phyloP scores from a whole-genome alignment of 2,113 vertebrate species.

The Cochlearius cochlearius region DNA sequence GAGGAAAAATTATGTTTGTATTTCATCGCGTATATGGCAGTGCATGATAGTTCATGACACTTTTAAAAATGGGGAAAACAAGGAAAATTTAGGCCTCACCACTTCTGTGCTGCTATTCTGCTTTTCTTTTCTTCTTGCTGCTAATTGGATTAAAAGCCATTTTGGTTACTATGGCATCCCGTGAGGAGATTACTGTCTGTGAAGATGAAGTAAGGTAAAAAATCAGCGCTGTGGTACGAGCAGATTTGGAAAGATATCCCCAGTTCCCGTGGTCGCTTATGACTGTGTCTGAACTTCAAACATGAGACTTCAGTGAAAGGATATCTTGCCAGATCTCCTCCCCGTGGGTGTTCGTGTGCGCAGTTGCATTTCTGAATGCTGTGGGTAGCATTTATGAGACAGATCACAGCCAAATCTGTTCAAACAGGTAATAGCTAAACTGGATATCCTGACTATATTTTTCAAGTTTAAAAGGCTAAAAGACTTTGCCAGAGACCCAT shows the following conservation, averaged over 20 bases:
- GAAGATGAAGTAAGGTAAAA: conserved; percentile 82
- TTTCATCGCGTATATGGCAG: background rate
- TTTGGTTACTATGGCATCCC: conserved; percentile 75
- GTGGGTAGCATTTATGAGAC: background rate
- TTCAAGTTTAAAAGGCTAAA: background rate
- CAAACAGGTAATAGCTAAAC: background rate
- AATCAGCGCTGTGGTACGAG: background rate
- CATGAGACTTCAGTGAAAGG: background rate
- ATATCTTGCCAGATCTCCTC: conserved; percentile 6
- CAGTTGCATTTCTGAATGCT: background rate
- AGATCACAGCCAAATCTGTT: background rate
- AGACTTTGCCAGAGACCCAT: background rate
- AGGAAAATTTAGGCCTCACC: background rate
- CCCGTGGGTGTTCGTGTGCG: background rate
- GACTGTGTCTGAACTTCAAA: background rate
- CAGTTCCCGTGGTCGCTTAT: background rate
- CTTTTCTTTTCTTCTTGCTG: conserved; percentile 73
- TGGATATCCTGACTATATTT: background rate
- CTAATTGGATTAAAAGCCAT: conserved; percentile 75
- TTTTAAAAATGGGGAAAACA: background rate
- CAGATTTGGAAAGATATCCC: background rate
- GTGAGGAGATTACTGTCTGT: conserved; percentile 75
- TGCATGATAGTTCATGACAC: background rate
- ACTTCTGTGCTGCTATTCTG: conserved; percentile 66
- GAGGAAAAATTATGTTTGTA: background rate